Evolutionary conservation across 2,113 vertebrate species (phyloP).

Genomic region (rat (Rattus norvegicus)): GRCr8 NC_086020.1:242760001-242760500

Average conservation of each 20-base stretch:
- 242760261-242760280: slow-evolving; percentile 40
- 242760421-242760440: background rate
- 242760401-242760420: background rate
- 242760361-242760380: background rate
- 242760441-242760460: background rate
- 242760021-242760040: slow-evolving; percentile 55
- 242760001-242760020: slow-evolving; percentile 44
- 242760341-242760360: slow-evolving; percentile 52
- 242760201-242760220: slow-evolving; percentile 63
- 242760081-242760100: slow-evolving; percentile 24
- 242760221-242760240: slow-evolving; percentile 45
- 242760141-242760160: slow-evolving; percentile 63
- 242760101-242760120: slow-evolving; percentile 55
- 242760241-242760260: slow-evolving; percentile 31
- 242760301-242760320: slow-evolving; percentile 58
- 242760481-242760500: background rate
- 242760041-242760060: slow-evolving; percentile 26
- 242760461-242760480: background rate
- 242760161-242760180: slow-evolving; percentile 66
- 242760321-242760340: slow-evolving; percentile 69
- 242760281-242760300: slow-evolving; percentile 45
- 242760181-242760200: slow-evolving; percentile 28
- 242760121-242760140: slow-evolving; percentile 63
- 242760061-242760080: slow-evolving; percentile 51
- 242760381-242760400: background rate